Percentiles rank a stretch among this genome's conserved stretches.
Evolutionary conservation across 1,140 invertebrate genomes (phyloP).

Genomic region (Zaprionus tsacasi): DNA sequence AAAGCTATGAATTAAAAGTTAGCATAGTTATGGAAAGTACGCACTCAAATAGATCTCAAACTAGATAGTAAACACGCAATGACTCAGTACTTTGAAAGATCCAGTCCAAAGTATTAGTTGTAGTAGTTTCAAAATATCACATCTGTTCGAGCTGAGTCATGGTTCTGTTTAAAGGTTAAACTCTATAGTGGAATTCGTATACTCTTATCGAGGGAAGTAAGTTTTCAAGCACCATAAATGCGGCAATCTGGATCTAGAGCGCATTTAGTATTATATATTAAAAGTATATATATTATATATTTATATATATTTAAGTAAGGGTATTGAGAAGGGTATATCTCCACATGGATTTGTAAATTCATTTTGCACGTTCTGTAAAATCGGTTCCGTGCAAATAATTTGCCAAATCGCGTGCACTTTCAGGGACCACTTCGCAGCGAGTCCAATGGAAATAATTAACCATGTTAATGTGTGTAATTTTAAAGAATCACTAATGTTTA

Average conservation of each 20-base stretch:
- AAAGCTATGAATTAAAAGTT: too few species aligned
- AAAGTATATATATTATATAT: neutral
- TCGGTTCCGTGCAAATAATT: constrained; percentile 2
- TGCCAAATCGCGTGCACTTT: constrained; percentile 27
- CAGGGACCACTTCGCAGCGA: neutral
- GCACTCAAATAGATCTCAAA: neutral
- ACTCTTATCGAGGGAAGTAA: neutral
- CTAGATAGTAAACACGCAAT: neutral
- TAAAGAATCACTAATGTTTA: constrained; percentile 47
- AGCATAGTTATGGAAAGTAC: neutral
- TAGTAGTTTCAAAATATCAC: neutral
- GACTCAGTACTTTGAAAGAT: neutral
- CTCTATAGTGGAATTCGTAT: neutral
- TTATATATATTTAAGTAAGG: neutral
- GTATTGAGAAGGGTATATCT: neutral
- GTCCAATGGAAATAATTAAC: neutral
- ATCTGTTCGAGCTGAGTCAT: neutral
- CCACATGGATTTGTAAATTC: neutral
- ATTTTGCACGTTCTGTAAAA: constrained; percentile 8
- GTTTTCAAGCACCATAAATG: neutral
- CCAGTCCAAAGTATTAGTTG: neutral
- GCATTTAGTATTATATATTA: neutral
- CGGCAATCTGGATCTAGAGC: neutral
- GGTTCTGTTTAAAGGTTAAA: neutral
- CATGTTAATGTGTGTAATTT: constrained; percentile 19